Percentiles rank a stretch among this genome's conserved stretches.
phyloP scores from a whole-genome alignment of 2,797 vertebrate species.

The Saxicola maurus region DNA sequence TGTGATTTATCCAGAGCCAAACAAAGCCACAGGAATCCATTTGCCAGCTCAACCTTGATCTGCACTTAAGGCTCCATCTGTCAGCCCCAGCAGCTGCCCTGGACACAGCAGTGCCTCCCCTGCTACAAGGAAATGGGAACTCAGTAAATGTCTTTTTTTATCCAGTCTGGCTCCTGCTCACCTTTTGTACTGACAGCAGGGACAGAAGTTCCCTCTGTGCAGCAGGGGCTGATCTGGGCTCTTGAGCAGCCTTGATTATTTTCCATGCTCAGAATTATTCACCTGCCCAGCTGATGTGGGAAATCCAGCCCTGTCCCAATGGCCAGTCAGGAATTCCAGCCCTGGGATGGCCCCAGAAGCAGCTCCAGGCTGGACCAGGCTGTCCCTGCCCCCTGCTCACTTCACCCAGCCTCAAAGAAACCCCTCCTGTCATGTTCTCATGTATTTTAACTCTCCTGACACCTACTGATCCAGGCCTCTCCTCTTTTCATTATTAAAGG shows the following conservation, averaged over 20 bases:
- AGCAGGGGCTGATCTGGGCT: rapidly evolving
- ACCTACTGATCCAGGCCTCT: not conserved
- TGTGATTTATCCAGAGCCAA: not conserved
- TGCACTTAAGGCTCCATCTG: slow-evolving; percentile 54
- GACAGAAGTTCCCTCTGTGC: not conserved
- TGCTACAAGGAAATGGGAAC: not conserved
- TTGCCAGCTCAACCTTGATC: slow-evolving; percentile 40
- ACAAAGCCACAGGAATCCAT: slow-evolving; percentile 16
- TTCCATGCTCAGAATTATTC: not conserved
- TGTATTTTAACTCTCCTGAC: not conserved
- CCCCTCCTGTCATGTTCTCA: not conserved
- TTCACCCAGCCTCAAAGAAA: not conserved
- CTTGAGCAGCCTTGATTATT: not conserved
- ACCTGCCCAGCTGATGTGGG: not conserved
- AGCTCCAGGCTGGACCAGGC: not conserved
- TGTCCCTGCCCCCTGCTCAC: not conserved
- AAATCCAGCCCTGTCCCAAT: not conserved
- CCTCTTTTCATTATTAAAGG: not conserved
- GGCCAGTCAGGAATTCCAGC: not conserved
- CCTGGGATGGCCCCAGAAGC: not conserved
- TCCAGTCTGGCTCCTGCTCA: not conserved
- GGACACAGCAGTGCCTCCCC: not conserved
- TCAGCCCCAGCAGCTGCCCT: slow-evolving; percentile 34
- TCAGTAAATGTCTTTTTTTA: not conserved
- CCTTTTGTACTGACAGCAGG: not conserved